phyloP scores from a whole-genome alignment of 2,797 vertebrate species.

The Tympanoctomys barrerae region DNA sequence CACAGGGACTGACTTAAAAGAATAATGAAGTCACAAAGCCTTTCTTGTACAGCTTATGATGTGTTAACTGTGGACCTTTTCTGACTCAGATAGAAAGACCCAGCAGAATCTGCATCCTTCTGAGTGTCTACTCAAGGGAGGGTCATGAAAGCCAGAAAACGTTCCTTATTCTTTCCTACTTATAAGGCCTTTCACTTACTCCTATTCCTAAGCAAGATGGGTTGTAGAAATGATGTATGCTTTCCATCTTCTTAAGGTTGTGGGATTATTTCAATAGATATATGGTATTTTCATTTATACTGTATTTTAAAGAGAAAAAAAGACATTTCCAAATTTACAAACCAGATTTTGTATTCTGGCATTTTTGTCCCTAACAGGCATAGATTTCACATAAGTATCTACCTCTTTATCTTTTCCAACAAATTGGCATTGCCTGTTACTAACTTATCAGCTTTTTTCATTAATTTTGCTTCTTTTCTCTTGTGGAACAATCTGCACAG shows the following conservation, averaged over 20 bases:
- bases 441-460: background rate
- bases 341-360: constrained; percentile 87
- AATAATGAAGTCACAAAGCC: background rate
- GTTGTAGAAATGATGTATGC: constrained; percentile 85
- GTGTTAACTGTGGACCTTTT: background rate
- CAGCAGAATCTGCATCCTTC: background rate
- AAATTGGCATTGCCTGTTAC: background rate
- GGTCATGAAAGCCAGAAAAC: constrained; percentile 85
- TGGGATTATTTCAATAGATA: constrained; percentile 96
- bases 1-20: background rate
- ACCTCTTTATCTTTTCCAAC: background rate
- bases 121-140: constrained; percentile 82
- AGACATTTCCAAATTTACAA: constrained; percentile 95
- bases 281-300: constrained; percentile 90
- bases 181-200: constrained; percentile 89
- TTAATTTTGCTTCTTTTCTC: background rate
- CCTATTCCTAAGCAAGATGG: constrained; percentile 92
- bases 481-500: background rate
- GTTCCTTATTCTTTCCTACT: constrained; percentile 92
- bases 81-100: accelerated
- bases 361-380: background rate
- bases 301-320: constrained; percentile 92
- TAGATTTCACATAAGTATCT: background rate
- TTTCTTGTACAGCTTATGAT: background rate
- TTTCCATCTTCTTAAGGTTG: constrained; percentile 93